phyloP scores from a whole-genome alignment of 1,140 invertebrate species.

The Drosophila biarmipes region DNA sequence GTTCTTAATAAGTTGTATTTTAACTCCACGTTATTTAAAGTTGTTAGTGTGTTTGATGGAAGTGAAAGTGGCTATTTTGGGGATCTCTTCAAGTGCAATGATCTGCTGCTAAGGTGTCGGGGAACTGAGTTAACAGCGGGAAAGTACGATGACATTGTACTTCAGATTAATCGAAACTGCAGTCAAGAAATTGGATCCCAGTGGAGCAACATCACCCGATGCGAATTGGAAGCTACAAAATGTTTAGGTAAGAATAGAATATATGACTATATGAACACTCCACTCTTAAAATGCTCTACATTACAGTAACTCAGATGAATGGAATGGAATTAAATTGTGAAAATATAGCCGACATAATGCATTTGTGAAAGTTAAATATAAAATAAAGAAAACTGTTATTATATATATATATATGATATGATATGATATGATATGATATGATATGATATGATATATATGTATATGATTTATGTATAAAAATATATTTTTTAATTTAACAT shows the following conservation, averaged over 20 bases:
- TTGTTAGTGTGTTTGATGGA: constrained; percentile 4
- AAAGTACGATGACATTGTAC: constrained; percentile 12
- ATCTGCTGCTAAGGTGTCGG: constrained; percentile 24
- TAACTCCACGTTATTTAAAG: not conserved
- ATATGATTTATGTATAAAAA: too few relatives aligned
- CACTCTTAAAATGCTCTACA: not conserved
- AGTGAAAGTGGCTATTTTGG: constrained; percentile 1
- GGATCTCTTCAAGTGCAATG: constrained; percentile 35
- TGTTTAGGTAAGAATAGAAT: constrained; percentile 20
- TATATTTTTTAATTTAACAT: too few relatives aligned
- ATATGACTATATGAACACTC: not conserved
- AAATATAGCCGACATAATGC: constrained; percentile 21
- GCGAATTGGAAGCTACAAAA: constrained; percentile 19
- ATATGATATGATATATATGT: too few relatives aligned
- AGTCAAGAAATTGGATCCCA: constrained; percentile 19
- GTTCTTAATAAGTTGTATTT: not conserved
- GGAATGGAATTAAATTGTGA: constrained; percentile 12
- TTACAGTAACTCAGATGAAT: constrained; percentile 23
- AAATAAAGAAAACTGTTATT: too few relatives aligned
- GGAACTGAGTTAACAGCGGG: constrained; percentile 18
- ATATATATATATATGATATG: too few relatives aligned
- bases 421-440: too few relatives aligned
- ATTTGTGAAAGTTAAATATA: constrained; percentile 8
- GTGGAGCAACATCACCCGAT: constrained; percentile 29
- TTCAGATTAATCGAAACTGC: constrained; percentile 16